Base-by-base conservation (phyloP, 1,140 invertebrate species). In the Doryteuthis pealeii region DNA sequence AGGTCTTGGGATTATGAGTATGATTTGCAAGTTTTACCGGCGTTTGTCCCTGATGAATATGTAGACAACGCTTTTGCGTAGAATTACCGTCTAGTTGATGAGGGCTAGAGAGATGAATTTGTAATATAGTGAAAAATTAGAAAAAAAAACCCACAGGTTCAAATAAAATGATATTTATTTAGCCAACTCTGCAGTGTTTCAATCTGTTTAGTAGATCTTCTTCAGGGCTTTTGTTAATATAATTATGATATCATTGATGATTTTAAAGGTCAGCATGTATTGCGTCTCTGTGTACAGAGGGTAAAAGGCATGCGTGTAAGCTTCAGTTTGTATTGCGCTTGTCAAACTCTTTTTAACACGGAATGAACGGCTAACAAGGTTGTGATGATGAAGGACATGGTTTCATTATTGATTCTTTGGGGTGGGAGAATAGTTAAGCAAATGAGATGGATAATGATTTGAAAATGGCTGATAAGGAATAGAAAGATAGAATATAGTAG, bases 61-160 rank as follows among this genome's bases (percentile, higher is more conserved):
- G 74, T 81, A 83, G 35, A 85, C 78, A 26, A 79, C 30, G 26
- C 75, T 74, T 70, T 86, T 86, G 15, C 77, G 78, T 14, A 82
- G 28, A 12, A 80, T 74, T 12, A 82, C 83, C 1, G 79, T 58
- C 12, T 81, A 70, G 26, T 80, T 78, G 28, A 85, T 81, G 1
- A 81, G n/a, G 15, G 77, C 73, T 33, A 83, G 74, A 18, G 77
- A 73, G 30, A 76, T 43, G n/a, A n/a, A n/a, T n/a, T n/a, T n/a
- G n/a, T n/a, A n/a, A n/a, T n/a, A n/a, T n/a, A n/a, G n/a, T n/a
- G n/a, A n/a, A n/a, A n/a, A n/a, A n/a, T n/a, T n/a, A n/a, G n/a
- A n/a, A n/a, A n/a, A n/a, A n/a, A n/a, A n/a, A n/a, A n/a, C n/a
- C n/a, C n/a, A n/a, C n/a, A n/a, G n/a, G n/a, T n/a, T n/a, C n/a